Percentiles rank a stretch among this genome's conserved stretches.
Evolutionary conservation across 2,888 invertebrate species (phyloP).

Genomic region (Drosophila demipolita): DNA sequence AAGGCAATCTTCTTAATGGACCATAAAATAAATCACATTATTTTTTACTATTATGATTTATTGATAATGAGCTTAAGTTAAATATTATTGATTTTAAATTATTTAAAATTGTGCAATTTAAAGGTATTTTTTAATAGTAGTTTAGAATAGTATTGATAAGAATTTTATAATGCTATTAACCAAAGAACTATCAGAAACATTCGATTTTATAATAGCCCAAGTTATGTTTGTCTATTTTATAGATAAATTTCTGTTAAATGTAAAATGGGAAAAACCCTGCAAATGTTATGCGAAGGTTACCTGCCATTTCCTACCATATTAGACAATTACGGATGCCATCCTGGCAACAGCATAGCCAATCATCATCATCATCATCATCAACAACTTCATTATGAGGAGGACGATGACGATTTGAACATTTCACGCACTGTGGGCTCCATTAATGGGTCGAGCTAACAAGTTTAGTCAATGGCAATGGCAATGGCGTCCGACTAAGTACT

Average conservation of each 20-base stretch:
- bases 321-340: constrained; percentile 41
- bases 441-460: constrained; percentile 49
- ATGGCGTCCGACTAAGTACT: constrained; percentile 2
- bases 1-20: too few species aligned
- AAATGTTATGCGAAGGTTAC: constrained; percentile 12
- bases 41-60: neutral
- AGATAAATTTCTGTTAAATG: constrained; percentile 1
- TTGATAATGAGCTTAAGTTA: neutral
- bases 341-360: constrained; percentile 4
- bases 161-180: neutral
- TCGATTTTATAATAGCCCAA: neutral
- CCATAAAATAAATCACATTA: too few species aligned
- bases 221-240: neutral
- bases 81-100: neutral
- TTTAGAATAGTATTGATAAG: neutral
- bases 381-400: constrained; percentile 9
- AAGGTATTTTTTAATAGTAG: neutral
- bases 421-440: constrained; percentile 42
- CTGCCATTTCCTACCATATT: constrained; percentile 29
- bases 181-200: neutral
- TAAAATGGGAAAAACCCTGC: neutral
- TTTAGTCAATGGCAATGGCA: constrained; percentile 12
- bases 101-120: neutral
- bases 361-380: neutral
- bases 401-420: constrained; percentile 43